These are phyloP conservation scores for Cavia aperea DNA, from an alignment of 2,113 vertebrate genomes.

Conservation along the genomic window DNA sequence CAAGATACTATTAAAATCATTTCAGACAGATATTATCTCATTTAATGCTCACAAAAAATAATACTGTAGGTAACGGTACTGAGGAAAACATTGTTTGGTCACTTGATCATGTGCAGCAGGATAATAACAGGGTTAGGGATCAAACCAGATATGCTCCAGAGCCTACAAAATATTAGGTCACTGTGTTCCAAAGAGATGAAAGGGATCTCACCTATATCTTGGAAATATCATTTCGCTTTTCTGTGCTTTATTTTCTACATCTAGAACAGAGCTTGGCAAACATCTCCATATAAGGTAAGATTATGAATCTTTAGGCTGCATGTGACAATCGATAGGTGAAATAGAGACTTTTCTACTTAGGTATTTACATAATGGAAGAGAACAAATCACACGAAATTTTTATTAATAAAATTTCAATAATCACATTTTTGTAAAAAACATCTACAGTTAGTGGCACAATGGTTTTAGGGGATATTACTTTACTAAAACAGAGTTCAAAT, in stretches of 20 bases:
- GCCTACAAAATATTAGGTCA: background rate
- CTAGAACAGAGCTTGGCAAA: background rate
- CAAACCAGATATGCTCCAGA: background rate
- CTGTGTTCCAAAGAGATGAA: constrained; percentile 1
- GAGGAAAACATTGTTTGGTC: background rate
- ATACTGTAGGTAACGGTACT: background rate
- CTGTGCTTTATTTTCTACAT: background rate
- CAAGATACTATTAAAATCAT: background rate
- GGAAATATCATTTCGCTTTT: background rate
- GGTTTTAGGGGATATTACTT: background rate
- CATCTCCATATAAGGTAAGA: background rate
- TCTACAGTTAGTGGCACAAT: background rate
- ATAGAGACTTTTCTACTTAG: background rate
- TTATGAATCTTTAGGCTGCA: constrained; percentile 3
- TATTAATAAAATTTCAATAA: constrained; percentile 39
- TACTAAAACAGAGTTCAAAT: background rate
- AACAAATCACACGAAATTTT: background rate
- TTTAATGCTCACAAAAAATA: constrained; percentile 1
- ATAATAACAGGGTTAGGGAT: background rate
- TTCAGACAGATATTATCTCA: constrained; percentile 6
- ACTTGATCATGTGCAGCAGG: background rate
- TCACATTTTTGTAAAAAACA: background rate
- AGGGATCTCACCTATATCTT: background rate
- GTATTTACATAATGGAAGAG: background rate
- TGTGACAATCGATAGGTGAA: background rate